Evolutionary conservation across 2,797 vertebrate genomes (phyloP).

Genomic region (Lacerta agilis): DNA sequence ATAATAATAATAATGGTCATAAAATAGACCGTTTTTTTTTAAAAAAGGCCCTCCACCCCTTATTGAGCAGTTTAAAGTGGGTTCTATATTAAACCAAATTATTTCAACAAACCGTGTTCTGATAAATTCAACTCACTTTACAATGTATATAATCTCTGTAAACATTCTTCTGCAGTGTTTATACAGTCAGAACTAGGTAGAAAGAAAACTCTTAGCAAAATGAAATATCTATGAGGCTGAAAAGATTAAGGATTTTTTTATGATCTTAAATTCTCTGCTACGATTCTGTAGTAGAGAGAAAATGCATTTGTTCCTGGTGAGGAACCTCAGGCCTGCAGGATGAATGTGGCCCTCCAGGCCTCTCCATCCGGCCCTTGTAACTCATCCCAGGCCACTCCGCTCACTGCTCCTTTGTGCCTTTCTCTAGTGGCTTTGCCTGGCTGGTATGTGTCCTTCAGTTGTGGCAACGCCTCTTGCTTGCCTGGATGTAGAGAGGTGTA

Average conservation of each 20-base stretch:
- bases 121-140: conserved; percentile 62
- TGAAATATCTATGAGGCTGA: conserved; percentile 63
- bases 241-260: conserved; percentile 43
- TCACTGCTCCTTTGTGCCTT: too few species aligned
- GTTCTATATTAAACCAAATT: conserved; percentile 59
- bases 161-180: conserved; percentile 67
- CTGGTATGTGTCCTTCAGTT: too few species aligned
- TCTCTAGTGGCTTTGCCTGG: too few species aligned
- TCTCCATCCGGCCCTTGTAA: too few species aligned
- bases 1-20: too few species aligned
- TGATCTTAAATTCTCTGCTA: too few species aligned
- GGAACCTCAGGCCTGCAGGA: too few species aligned
- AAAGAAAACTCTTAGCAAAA: conserved; percentile 25
- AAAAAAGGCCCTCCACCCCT: conserved; percentile 2
- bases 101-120: conserved; percentile 66
- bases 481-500: too few species aligned
- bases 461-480: too few species aligned
- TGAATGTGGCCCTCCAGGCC: too few species aligned
- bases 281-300: neutral
- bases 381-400: too few species aligned
- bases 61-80: conserved; percentile 55
- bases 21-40: neutral
- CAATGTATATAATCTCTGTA: conserved; percentile 70
- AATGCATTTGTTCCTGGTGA: neutral
- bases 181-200: conserved; percentile 57